Evolutionary conservation across 1,140 invertebrate genomes (phyloP).

Genomic region (Temnothorax nylanderi): DNA sequence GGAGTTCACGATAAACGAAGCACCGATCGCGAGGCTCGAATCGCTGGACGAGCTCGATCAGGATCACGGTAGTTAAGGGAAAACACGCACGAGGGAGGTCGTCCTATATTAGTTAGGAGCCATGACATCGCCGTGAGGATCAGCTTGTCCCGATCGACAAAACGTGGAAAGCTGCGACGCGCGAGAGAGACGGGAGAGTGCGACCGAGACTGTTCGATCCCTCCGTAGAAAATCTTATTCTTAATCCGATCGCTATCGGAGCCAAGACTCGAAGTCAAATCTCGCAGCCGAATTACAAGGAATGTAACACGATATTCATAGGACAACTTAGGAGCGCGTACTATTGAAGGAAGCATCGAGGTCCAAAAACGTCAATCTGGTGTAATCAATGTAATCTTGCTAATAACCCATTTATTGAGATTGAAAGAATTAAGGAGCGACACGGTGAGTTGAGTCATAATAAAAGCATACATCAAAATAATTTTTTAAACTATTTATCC

Average conservation of each 20-base stretch:
- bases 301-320: not conserved
- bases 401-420: not conserved
- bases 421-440: not conserved
- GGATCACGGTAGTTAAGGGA: conserved; percentile 81
- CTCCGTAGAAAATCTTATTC: conserved; percentile 2
- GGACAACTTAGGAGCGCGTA: not conserved
- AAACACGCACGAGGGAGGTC: not conserved
- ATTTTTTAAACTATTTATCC: conserved; percentile 30
- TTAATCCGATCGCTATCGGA: not conserved
- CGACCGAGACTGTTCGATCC: conserved; percentile 2
- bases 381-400: not conserved
- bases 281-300: not conserved
- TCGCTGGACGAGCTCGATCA: conserved; percentile 89
- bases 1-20: conserved; percentile 86
- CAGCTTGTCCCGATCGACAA: not conserved
- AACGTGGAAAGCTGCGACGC: not conserved
- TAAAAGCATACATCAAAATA: not conserved
- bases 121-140: not conserved
- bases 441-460: not conserved
- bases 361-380: not conserved
- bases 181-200: not conserved
- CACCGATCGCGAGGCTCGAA: conserved; percentile 89
- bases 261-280: not conserved
- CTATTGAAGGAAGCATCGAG: conserved; percentile 8
- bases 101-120: not conserved